Evolutionary conservation across 2,888 invertebrate species (phyloP).

Genomic region (Cantharis rustica): DNA sequence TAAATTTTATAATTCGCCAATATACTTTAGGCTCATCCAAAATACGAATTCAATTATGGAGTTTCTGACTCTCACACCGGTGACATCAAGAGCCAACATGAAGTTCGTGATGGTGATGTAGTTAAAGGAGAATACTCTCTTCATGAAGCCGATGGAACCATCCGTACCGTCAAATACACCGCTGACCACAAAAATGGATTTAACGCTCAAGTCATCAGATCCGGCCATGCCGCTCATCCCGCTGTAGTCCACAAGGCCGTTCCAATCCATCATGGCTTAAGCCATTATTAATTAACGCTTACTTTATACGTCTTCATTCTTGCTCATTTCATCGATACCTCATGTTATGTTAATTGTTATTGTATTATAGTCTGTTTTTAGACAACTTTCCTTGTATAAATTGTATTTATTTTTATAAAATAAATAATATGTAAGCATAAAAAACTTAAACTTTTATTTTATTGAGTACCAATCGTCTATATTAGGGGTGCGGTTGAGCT

Average conservation of each 20-base stretch:
- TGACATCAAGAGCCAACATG: conserved; percentile 63
- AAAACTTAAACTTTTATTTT: neutral
- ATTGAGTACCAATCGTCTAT: too few relatives aligned
- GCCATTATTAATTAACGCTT: neutral
- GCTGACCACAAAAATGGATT: conserved; percentile 60
- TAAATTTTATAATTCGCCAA: neutral
- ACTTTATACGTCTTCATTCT: neutral
- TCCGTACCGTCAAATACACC: conserved; percentile 60
- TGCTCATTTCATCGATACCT: neutral
- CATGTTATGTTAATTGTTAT: neutral
- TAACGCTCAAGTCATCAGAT: conserved; percentile 36
- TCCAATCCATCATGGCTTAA: neutral
- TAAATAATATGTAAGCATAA: neutral
- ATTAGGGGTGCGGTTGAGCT: too few relatives aligned
- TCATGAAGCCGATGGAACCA: conserved; percentile 59
- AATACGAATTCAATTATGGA: conserved; percentile 63
- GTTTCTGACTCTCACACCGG: conserved; percentile 63
- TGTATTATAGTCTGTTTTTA: neutral
- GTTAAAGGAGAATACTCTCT: conserved; percentile 59
- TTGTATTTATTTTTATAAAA: conserved; percentile 1
- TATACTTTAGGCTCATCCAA: conserved; percentile 63
- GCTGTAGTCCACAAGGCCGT: conserved; percentile 10
- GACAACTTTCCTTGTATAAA: neutral
- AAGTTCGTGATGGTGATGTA: conserved; percentile 59
- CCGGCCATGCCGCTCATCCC: conserved; percentile 32